Conservation (phyloP, 1,140 invertebrate genomes). For the Aethina tumida region DNA sequence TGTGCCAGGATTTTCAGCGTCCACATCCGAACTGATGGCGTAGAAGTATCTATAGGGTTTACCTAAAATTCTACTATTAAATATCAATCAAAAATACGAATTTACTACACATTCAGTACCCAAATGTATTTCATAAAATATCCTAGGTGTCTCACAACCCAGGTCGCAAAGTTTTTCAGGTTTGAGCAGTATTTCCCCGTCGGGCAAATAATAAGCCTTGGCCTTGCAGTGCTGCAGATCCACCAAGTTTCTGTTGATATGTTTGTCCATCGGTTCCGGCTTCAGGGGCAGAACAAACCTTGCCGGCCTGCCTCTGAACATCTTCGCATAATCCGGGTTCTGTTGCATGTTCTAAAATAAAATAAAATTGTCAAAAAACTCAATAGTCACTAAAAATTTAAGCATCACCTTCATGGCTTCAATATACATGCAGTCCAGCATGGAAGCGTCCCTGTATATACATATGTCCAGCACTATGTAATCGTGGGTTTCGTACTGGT, state of each 20-base stretch:
- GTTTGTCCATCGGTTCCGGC: conserved; percentile 11
- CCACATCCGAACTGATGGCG: conserved; percentile 79
- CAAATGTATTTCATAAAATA: conserved; percentile 60
- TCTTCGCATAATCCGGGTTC: conserved; percentile 67
- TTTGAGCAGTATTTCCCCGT: conserved; percentile 43
- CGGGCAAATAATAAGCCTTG: conserved; percentile 39
- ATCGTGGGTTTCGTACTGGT: conserved; percentile 69
- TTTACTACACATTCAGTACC: conserved; percentile 39
- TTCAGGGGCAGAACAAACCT: conserved; percentile 55
- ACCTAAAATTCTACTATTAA: conserved; percentile 30
- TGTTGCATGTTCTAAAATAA: conserved; percentile 60
- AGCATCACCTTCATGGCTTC: conserved; percentile 61
- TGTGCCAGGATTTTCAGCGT: conserved; percentile 66
- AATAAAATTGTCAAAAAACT: too few species aligned
- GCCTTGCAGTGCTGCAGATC: conserved; percentile 38
- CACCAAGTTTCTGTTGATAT: conserved; percentile 39
- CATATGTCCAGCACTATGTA: conserved; percentile 72
- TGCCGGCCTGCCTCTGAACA: conserved; percentile 67
- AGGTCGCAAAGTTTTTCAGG: conserved; percentile 60
- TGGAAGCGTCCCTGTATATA: conserved; percentile 67
- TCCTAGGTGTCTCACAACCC: conserved; percentile 75
- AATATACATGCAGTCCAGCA: conserved; percentile 78
- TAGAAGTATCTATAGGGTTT: conserved; percentile 77
- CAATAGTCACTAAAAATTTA: neutral
- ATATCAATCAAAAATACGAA: conserved; percentile 1